Evolutionary conservation across 1,140 invertebrate genomes (phyloP), one percentile per base, ranked within the genome.

Genomic region (Drosophila pseudoobscura): DNA sequence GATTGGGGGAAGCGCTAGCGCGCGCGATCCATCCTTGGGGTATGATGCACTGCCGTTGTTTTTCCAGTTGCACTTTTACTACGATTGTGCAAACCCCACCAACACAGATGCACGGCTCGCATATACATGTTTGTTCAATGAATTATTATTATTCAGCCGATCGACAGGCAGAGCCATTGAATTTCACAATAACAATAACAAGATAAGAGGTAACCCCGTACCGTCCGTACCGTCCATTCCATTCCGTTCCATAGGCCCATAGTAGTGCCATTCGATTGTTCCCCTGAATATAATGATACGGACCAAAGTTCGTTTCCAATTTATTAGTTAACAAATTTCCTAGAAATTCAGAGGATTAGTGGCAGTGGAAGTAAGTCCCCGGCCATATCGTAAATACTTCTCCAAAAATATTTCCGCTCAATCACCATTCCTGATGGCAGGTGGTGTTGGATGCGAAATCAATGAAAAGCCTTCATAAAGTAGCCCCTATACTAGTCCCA

Each of bases 161-260:
- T 53, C 44, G 68, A 52, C 46, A 26, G 68, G 70, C 53, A 71
- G 24, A 26, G 64, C 66, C 53, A 72, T 61, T 58, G 75, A 70
- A 77, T 76, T 77, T 77, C 75, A 71, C 74, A 77, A 77, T 78
- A 77, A 77, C 74, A 78, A 76, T 68, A 75, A 62, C 63, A 72
- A 71, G 69, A 72, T 72, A 72, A 72, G 69, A 31, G 50, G 20
- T 26, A 35, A 52, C 50, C 50, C 50, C 26, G 7, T 31, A 15
- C 6, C 24, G 2, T 6, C 50, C 26, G 7, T 8, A 15, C 6
- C 24, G 5, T 6, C n/a, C 26, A 35, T 24, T 24, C 47, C 22
- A 0, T 5, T 22, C 22, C 29, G 29, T 31, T 9, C 31, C 31
- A 31, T 9, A 8, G 31, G 35, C 35, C 35, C 35, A 11, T 39